Base-by-base conservation (phyloP, 2,888 invertebrate species). In the Limenitis camilla region DNA sequence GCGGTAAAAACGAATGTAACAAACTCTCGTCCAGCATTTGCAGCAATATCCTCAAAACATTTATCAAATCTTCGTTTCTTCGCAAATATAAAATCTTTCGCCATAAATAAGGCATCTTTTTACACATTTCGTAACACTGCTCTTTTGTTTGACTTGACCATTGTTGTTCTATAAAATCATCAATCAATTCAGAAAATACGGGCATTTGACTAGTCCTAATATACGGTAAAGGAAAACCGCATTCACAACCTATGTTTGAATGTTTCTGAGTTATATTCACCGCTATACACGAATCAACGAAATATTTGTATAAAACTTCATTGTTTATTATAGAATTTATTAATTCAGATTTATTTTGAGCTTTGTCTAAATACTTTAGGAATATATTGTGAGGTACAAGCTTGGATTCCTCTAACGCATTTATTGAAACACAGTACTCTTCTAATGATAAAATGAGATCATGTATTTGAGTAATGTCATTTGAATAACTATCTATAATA, bases 21-120 rank as follows among this genome's bases (percentile, higher is more conserved):
- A 91, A 67, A 41, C 72, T 75, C 61, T 86, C 87, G 60, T 92
- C 91, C 42, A 89, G 79, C 70, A 90, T 91, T 71, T 92, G 92
- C 42, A 92, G 71, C 40, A 92, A 77, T 63, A 90, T 75, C 58
- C 89, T 82, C 53, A 92, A 62, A 31, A 90, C 74, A 61, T 84
- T 86, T 58, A 88, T 66, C n/a, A 89, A 66, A 56, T 89, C 82
- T 60, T 89, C 85, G 36, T 85, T 82, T 49, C 82, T 69, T 62
- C 85, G 74, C 52, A 89, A 66, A 51, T 85, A 78, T 27, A 92
- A 71, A 60, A 90, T 89, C 60, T 89, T 89, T 49, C 87, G 81
- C 90, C 91, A 92, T 66, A 92, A 79, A 62, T 89, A 90, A 41
- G 92, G 92, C 84, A 92, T 89, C 61, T 78, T 76, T 62, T 85